phyloP scores from a whole-genome alignment of 2,797 vertebrate genomes.

The Cryptoblepharus egeriae region DNA sequence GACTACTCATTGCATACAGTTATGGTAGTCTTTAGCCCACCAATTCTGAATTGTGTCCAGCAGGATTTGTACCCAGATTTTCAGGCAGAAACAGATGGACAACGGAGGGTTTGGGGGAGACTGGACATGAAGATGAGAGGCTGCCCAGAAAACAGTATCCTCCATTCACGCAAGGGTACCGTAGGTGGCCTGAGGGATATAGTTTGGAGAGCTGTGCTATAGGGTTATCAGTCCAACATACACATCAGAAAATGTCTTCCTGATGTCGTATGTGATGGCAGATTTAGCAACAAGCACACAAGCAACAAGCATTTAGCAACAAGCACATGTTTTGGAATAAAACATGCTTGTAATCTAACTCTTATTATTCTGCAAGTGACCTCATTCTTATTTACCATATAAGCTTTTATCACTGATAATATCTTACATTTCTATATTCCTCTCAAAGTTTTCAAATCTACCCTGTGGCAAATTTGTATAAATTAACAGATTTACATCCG shows the following conservation, averaged over 20 bases:
- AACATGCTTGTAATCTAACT: conserved; percentile 51
- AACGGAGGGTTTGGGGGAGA: too few relatives aligned
- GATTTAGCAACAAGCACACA: neutral
- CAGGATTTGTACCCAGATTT: too few relatives aligned
- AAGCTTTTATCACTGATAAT: conserved; percentile 73
- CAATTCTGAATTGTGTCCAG: too few relatives aligned
- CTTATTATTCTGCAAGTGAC: conserved; percentile 45
- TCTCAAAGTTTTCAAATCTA: conserved; percentile 70
- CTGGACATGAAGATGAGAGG: too few relatives aligned
- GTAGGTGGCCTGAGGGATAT: too few relatives aligned
- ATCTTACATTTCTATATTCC: conserved; percentile 75
- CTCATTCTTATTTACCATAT: conserved; percentile 65
- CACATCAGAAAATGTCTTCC: neutral
- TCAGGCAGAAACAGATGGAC: too few relatives aligned
- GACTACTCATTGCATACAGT: neutral
- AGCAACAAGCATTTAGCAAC: too few relatives aligned
- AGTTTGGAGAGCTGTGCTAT: too few relatives aligned
- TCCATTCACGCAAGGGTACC: too few relatives aligned
- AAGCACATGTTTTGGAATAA: neutral
- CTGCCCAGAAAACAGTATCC: too few relatives aligned
- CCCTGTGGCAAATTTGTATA: conserved; percentile 75
- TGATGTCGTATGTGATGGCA: neutral
- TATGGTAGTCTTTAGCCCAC: too few relatives aligned
- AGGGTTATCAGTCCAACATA: neutral
- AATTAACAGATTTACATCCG: conserved; percentile 79